These are phyloP conservation scores for Aviceda subcristata DNA, from an alignment of 2,113 vertebrate species.

Conservation along the genomic window DNA sequence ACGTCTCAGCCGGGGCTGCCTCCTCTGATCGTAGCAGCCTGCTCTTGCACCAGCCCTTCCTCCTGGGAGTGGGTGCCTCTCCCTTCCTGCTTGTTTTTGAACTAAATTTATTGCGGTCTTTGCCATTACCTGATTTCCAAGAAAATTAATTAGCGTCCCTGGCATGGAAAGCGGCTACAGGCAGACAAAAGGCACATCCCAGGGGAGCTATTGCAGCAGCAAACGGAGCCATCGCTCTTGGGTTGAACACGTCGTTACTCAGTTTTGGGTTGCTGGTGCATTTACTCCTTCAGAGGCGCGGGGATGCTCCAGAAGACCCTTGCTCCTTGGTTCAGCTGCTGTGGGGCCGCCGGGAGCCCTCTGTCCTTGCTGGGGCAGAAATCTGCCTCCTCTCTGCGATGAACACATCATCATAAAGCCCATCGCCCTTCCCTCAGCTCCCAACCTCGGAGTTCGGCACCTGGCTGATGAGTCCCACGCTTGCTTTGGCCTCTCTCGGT, in stretches of 20 bases:
- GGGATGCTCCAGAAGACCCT: neutral
- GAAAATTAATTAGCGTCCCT: neutral
- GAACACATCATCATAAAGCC: neutral
- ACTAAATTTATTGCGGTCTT: rapidly evolving
- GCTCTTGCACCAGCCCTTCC: neutral
- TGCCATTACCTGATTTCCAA: neutral
- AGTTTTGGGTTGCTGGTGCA: neutral
- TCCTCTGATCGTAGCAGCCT: neutral
- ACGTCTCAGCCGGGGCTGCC: rapidly evolving
- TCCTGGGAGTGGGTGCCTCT: neutral
- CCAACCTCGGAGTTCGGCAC: neutral
- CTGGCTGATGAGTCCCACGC: neutral
- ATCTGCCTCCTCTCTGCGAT: neutral
- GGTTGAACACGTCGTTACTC: rapidly evolving
- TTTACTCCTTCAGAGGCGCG: rapidly evolving
- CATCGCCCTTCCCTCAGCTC: neutral
- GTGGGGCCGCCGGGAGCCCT: neutral
- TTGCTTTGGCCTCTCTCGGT: neutral
- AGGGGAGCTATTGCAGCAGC: neutral
- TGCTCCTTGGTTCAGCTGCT: rapidly evolving
- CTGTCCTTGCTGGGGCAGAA: neutral
- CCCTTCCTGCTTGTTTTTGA: neutral
- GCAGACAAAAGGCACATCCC: neutral
- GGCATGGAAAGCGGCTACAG: neutral
- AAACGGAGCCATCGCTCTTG: rapidly evolving